phyloP scores from a whole-genome alignment of 1,140 invertebrate species.

The Leptoteleia sp. region DNA sequence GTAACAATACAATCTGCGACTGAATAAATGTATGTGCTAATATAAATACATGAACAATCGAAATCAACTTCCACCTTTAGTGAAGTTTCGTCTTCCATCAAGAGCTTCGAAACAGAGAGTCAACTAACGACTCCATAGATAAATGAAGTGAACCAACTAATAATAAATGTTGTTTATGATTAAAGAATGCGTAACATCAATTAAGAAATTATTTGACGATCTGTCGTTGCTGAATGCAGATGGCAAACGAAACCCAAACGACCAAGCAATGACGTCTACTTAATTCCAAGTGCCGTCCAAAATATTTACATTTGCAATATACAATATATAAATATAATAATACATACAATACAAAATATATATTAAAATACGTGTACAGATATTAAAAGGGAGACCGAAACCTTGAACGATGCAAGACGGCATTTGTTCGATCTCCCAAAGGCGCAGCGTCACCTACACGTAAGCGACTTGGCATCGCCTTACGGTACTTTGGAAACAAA shows the following conservation, averaged over 20 bases:
- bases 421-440: background rate
- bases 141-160: background rate
- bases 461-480: too few species aligned
- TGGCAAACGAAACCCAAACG: slow-evolving; percentile 47
- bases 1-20: slow-evolving; percentile 44
- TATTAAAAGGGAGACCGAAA: slow-evolving; percentile 9
- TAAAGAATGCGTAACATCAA: background rate
- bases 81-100: slow-evolving; percentile 48
- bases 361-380: slow-evolving; percentile 20
- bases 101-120: slow-evolving; percentile 4
- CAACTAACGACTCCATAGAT: background rate
- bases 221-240: slow-evolving; percentile 6
- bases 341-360: slow-evolving; percentile 26
- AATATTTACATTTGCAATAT: slow-evolving; percentile 49
- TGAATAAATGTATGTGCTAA: slow-evolving; percentile 38
- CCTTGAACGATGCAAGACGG: background rate
- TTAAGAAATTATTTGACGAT: background rate
- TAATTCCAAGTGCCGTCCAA: slow-evolving; percentile 38
- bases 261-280: slow-evolving; percentile 44
- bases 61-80: slow-evolving; percentile 23
- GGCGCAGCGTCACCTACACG: background rate
- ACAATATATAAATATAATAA: slow-evolving; percentile 22
- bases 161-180: background rate
- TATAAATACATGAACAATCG: slow-evolving; percentile 28
- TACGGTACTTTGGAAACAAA: background rate